Conservation (phyloP, 2,797 vertebrate genomes). For the Pyrocephalus nanus region DNA sequence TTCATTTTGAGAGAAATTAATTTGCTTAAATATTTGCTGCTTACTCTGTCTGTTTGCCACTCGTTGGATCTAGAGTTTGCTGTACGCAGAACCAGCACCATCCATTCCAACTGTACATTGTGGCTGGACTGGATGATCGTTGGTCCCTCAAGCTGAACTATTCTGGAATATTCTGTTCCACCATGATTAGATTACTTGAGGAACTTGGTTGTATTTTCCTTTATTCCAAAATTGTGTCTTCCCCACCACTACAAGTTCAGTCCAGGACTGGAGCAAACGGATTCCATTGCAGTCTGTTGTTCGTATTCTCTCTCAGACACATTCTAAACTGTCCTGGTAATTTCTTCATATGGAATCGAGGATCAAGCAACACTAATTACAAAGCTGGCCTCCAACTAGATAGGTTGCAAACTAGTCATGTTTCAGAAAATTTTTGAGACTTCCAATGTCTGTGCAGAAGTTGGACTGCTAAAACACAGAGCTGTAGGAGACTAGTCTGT, state of each 20-base stretch:
- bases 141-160: not conserved
- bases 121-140: not conserved
- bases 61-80: not conserved
- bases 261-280: not conserved
- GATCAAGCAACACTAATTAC: not conserved
- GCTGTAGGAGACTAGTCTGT: not conserved
- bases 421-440: not conserved
- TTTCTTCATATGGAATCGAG: not conserved
- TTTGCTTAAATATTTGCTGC: not conserved
- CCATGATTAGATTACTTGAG: not conserved
- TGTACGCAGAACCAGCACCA: not conserved
- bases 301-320: not conserved
- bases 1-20: not conserved
- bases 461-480: not conserved
- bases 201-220: not conserved
- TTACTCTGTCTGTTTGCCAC: not conserved
- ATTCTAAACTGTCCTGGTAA: not conserved
- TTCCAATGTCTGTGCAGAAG: not conserved
- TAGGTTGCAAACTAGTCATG: not conserved
- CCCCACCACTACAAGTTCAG: not conserved
- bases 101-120: not conserved
- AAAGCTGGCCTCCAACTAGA: not conserved
- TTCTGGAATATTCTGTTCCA: not conserved
- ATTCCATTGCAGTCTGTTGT: not conserved
- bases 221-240: not conserved